A percentile compares a stretch with the other conserved stretches of the same genome.
These are phyloP conservation scores for Ochropleura plecta DNA, from an alignment of 2,888 invertebrate genomes.

Conservation along the genomic window DNA sequence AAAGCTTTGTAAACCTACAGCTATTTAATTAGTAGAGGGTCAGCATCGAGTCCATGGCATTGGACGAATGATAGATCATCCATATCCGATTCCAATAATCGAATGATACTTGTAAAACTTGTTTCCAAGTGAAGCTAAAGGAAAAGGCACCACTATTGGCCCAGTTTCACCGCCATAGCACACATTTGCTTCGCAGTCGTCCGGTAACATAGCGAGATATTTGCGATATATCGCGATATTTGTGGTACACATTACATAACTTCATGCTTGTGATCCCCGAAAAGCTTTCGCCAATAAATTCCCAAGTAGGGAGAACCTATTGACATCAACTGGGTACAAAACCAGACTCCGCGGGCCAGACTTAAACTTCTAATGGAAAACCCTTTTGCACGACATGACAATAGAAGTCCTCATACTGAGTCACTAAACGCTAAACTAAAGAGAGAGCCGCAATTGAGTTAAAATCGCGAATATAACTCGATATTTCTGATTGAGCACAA, in stretches of 20 bases:
- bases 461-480: constrained; percentile 29
- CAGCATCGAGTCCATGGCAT: constrained; percentile 48
- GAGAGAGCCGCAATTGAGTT: not conserved
- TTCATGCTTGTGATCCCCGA: not conserved
- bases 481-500: constrained; percentile 31
- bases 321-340: no score
- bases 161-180: constrained; percentile 66
- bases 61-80: constrained; percentile 60
- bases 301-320: not conserved
- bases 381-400: not conserved
- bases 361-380: no score
- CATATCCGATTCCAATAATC: constrained; percentile 70
- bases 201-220: constrained; percentile 37
- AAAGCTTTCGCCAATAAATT: not conserved
- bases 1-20: constrained; percentile 25
- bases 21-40: constrained; percentile 50
- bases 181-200: constrained; percentile 43
- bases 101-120: constrained; percentile 68
- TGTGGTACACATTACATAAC: not conserved
- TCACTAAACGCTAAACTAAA: not conserved
- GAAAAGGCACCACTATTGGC: constrained; percentile 70
- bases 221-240: constrained; percentile 28
- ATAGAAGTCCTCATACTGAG: not conserved
- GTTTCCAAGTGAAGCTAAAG: constrained; percentile 68
- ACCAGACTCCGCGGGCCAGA: no score